These are phyloP conservation scores for Hetaerina titia DNA, from an alignment of 2,888 invertebrate species.

Conservation along the genomic window DNA sequence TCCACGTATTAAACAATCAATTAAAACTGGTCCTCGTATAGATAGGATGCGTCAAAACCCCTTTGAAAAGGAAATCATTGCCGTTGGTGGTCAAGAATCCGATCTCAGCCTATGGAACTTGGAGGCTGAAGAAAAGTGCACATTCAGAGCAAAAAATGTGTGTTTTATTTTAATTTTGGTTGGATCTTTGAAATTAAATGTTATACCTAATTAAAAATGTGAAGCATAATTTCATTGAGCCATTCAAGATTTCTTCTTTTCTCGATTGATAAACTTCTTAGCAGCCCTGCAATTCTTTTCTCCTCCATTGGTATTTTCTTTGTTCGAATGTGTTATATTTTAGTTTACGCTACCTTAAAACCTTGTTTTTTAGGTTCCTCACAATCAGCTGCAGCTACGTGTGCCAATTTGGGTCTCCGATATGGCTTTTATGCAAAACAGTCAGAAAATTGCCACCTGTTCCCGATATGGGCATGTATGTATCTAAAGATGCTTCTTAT, in stretches of 20 bases:
- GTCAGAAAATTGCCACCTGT: constrained; percentile 84
- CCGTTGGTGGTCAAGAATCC: constrained; percentile 94
- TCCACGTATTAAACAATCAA: constrained; percentile 72
- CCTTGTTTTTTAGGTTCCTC: constrained; percentile 81
- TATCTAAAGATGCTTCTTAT: constrained; percentile 68
- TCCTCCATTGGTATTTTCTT: neutral
- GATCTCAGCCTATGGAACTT: constrained; percentile 92
- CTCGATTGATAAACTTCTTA: neutral
- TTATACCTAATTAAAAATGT: constrained; percentile 68
- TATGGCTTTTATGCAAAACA: constrained; percentile 86
- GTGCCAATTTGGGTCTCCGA: constrained; percentile 93
- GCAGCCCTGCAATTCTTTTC: no score
- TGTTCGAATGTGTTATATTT: neutral
- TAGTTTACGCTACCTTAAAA: neutral
- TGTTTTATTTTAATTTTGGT: constrained; percentile 72
- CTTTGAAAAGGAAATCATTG: constrained; percentile 82
- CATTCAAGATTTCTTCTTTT: neutral
- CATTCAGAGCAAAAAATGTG: constrained; percentile 83
- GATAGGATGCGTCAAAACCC: constrained; percentile 83
- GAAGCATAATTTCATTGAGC: neutral
- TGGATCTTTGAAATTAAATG: constrained; percentile 56
- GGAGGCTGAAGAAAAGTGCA: constrained; percentile 75
- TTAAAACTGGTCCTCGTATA: constrained; percentile 82
- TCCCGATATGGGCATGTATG: constrained; percentile 92
- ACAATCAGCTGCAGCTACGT: constrained; percentile 90